Base-by-base conservation (phyloP, 2,888 invertebrate species). In the Andrena chrysosceles region DNA sequence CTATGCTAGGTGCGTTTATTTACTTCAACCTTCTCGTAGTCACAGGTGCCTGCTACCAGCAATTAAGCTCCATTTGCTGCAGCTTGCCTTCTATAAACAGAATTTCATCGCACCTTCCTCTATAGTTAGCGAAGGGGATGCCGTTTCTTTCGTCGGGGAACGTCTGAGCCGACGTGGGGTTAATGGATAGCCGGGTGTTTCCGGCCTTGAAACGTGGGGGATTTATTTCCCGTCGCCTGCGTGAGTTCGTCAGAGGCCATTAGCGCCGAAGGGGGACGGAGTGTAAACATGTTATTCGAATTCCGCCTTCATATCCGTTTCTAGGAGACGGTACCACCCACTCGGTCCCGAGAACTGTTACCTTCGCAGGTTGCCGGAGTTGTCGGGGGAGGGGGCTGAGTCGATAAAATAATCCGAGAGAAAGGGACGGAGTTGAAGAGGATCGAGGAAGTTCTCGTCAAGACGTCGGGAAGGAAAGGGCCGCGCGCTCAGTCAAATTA, bases 241-340 rank as follows among this genome's bases (percentile, higher is more conserved):
- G 68, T 52, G 75, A 82, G 84, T 85, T 86, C 84, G 82, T 79
- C 76, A 62, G 78, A 84, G 84, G 81, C 89, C 90, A 91, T 91
- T 90, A 91, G 86, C 85, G 59, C 69, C 80, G 84, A 79, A 80
- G 83, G 77, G 87, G 86, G 85, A 83, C 79, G 78, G 80, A 85
- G 85, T 84, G 90, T 90, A 91, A 91, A 91, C 91, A 91, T 89
- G 90, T 91, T 91, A 91, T 90, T 91, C 90, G 88, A 90, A 90
- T 91, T 91, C 86, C 89, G 88, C 86, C 89, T 91, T 91, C 89
- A 89, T 91, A 91, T 91, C 91, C 91, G 91, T 89, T 86, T 85
- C 81, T 74, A 87, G 84, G 77, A 84, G 85, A 84, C 86, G 77
- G 60, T 31, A 67, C 59, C 63, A 48, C 63, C 67, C 64, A 63